Evolutionary conservation across 1,140 invertebrate genomes (phyloP), one percentile per base, ranked within the genome.

Genomic region (Paraescarpia echinospica): DNA sequence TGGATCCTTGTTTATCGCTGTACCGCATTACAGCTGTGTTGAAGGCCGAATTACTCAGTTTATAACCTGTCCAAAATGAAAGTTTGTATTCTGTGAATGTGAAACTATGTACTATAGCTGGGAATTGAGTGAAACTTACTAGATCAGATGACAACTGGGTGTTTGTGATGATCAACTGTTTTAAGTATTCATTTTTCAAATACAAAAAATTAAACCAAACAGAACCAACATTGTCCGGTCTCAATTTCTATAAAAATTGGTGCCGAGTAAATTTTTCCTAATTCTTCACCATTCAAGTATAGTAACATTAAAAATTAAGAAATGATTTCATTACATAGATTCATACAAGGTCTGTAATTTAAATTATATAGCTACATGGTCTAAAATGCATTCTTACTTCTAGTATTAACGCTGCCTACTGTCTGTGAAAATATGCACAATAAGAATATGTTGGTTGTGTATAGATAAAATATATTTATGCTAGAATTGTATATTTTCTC

Each of bases 1-100:
- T 97, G 95, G 97, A 97, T n/a, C 98, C 98, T 93, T 98, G 97
- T 94, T 97, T 97, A 90, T 97, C 97, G 12, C 98, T 98, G 96
- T 98, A 99, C 94, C 98, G 97, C 95, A 98, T 97, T 41, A 98
- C 98, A 41, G 99, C 96, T 51, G 97, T 97, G 96, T 98, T 98
- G 1, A 99, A 97, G 88, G 98, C 97, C 94, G 98, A 97, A 95
- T 98, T 98, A 96, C 99, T 99, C 89, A 99, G 96, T 89, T 97
- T 97, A 95, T 98, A 99, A 0, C 98, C 94, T 94, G 90, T 6
- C 89, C 48, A 59, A 92, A 48, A 34, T 35, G 34, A 33, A 41
- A 59, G 9, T 91, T 12, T 35, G 41, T n/a, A 77, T 27, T 77
- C 48, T 27, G 22, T 18, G 22, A 77, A 77, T 4, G 22, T 77